Percentiles rank a stretch among this genome's conserved stretches.
Conservation (phyloP, 1,140 invertebrate genomes). For the Leptoteleia sp. region DNA sequence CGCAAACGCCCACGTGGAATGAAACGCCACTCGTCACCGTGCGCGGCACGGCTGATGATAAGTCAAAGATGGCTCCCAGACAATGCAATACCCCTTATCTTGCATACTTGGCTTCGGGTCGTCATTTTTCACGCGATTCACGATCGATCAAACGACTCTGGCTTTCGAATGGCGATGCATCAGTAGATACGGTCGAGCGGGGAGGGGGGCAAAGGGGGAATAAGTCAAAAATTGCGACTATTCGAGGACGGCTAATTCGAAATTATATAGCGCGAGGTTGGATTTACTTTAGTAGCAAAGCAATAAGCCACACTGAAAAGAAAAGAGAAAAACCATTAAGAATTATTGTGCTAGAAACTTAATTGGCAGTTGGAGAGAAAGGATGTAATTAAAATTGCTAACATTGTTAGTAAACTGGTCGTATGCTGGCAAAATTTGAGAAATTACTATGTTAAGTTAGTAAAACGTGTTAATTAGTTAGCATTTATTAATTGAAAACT, state of each 20-base stretch:
- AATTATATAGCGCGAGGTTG: constrained; percentile 13
- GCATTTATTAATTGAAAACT: no score
- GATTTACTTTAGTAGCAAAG: constrained; percentile 11
- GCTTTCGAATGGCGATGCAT: constrained; percentile 26
- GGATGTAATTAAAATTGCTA: no score
- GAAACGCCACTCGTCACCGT: constrained; percentile 34
- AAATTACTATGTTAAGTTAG: no score
- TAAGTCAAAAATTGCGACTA: constrained; percentile 10
- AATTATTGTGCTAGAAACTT: no score
- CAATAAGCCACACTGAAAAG: constrained; percentile 32
- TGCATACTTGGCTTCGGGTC: constrained; percentile 45
- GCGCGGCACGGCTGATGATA: constrained; percentile 18
- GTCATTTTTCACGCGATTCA: constrained; percentile 54
- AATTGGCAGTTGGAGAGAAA: no score
- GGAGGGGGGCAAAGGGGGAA: background rate
- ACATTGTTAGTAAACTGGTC: no score
- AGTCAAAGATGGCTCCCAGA: constrained; percentile 49
- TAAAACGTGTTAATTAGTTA: no score
- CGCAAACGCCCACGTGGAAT: constrained; percentile 25
- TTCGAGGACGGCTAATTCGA: constrained; percentile 13
- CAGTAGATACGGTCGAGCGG: constrained; percentile 1
- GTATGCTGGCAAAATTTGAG: no score
- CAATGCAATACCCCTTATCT: constrained; percentile 52
- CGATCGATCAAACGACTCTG: constrained; percentile 46
- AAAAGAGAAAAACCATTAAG: no score